Evolutionary conservation across 1,140 invertebrate genomes (phyloP).

Genomic region (Lordiphosa collinella): DNA sequence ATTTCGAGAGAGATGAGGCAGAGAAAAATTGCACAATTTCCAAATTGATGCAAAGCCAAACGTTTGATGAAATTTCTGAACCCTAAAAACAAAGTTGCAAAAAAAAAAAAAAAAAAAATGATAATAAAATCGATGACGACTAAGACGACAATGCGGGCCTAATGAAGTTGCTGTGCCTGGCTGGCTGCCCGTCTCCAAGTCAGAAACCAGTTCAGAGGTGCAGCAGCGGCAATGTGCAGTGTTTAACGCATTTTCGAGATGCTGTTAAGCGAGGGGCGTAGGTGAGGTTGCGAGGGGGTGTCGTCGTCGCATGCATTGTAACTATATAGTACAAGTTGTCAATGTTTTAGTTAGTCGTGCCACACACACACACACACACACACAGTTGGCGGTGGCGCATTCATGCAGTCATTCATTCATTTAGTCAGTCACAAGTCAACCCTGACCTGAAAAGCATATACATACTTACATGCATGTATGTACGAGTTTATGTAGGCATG

Average conservation of each 20-base stretch:
- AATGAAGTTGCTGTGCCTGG: conserved; percentile 8
- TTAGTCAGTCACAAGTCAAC: conserved; percentile 78
- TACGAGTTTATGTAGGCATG: conserved; percentile 12
- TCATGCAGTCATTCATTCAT: conserved; percentile 77
- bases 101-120: conserved; percentile 14
- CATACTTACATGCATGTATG: conserved; percentile 30
- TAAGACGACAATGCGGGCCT: conserved; percentile 10
- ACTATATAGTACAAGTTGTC: conserved; percentile 66
- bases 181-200: conserved; percentile 11
- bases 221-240: conserved; percentile 42
- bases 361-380: conserved; percentile 15
- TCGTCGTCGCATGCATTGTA: conserved; percentile 10
- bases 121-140: conserved; percentile 5
- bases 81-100: conserved; percentile 29
- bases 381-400: conserved; percentile 56
- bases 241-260: conserved; percentile 50
- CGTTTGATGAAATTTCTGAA: background rate
- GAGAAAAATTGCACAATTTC: conserved; percentile 46
- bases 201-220: conserved; percentile 51
- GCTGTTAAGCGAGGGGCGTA: conserved; percentile 12
- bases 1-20: conserved; percentile 12
- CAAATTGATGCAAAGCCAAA: conserved; percentile 1
- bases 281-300: conserved; percentile 1
- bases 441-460: conserved; percentile 72
- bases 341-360: conserved; percentile 73